These are phyloP conservation scores for Fragum whitleyi DNA, from an alignment of 2,888 invertebrate genomes.

Conservation along the genomic window DNA sequence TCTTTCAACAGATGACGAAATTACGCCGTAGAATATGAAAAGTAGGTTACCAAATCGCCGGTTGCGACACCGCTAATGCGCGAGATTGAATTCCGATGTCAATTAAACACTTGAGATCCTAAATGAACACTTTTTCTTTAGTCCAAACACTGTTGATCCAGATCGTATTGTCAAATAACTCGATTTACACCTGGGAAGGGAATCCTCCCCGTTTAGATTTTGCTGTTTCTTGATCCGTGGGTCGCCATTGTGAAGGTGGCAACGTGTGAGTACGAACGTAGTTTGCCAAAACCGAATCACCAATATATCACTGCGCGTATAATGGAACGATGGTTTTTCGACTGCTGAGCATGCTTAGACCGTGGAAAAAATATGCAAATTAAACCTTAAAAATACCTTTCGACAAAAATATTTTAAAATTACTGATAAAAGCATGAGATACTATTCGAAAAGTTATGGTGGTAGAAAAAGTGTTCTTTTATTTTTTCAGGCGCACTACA, in stretches of 20 bases:
- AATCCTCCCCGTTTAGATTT: slow-evolving; percentile 67
- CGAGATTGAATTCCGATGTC: slow-evolving; percentile 13
- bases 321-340: too few relatives aligned
- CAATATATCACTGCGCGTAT: background rate
- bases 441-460: too few relatives aligned
- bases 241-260: slow-evolving; percentile 76
- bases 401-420: too few relatives aligned
- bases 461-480: background rate
- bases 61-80: slow-evolving; percentile 39
- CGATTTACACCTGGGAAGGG: slow-evolving; percentile 74
- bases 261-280: slow-evolving; percentile 67
- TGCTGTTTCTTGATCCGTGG: slow-evolving; percentile 31
- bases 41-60: slow-evolving; percentile 60
- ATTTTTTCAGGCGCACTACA: background rate
- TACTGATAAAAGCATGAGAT: too few relatives aligned
- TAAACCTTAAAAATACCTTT: too few relatives aligned
- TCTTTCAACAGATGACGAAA: slow-evolving; percentile 73
- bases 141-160: background rate
- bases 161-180: slow-evolving; percentile 56
- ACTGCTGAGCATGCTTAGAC: too few relatives aligned
- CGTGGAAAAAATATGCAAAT: too few relatives aligned
- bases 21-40: slow-evolving; percentile 60
- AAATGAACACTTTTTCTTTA: background rate
- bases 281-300: slow-evolving; percentile 36
- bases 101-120: background rate